Evolutionary conservation across 2,888 invertebrate species (phyloP), one percentile per base, ranked within the genome.

Genomic region (Acrobasis consociella): DNA sequence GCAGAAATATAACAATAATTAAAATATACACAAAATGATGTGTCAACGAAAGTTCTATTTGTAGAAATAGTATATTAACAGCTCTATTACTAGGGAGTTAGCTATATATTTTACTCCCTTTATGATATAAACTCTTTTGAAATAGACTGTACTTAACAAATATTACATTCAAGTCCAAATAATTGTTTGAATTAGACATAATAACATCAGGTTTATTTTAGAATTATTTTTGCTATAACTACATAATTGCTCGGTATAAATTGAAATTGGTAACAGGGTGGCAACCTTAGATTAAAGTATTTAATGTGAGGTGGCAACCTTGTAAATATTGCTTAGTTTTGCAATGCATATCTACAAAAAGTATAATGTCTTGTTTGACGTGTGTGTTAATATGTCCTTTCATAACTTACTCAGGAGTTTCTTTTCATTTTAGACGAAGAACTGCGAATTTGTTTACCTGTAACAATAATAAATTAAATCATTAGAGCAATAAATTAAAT

Each of bases 131-230:
- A 31, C 31, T 7, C 13, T 42, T 56, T 17, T 56, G 56, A 13
- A 16, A 22, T 56, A 13, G 46, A 42, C 2, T 56, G 42, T 56
- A 59, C 42, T 22, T 46, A 22, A n/a, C 16, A 31, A 22, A 11
- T 16, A 53, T 13, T 16, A 55, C 52, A 17, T 50, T 60, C 46
- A 61, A 15, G 49, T 49, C 49, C 55, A 37, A 49, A 62, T 58
- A 52, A 63, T 64, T 60, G 62, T 59, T 60, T 52, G 46, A 62
- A 60, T 61, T 61, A 52, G 31, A 42, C 42, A 61, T 62, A 62
- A 62, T 62, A 37, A 49, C 49, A n/a, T 37, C 49, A 9, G 16
- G 49, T 55, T 46, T 53, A 53, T 52, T 46, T 55, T 49, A 13
- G 49, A 53, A 49, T 38, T 37, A 62, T 49, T 62, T 55, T 55